phyloP scores from a whole-genome alignment of 2,113 vertebrate genomes.

The Gasterosteus aculeatus region DNA sequence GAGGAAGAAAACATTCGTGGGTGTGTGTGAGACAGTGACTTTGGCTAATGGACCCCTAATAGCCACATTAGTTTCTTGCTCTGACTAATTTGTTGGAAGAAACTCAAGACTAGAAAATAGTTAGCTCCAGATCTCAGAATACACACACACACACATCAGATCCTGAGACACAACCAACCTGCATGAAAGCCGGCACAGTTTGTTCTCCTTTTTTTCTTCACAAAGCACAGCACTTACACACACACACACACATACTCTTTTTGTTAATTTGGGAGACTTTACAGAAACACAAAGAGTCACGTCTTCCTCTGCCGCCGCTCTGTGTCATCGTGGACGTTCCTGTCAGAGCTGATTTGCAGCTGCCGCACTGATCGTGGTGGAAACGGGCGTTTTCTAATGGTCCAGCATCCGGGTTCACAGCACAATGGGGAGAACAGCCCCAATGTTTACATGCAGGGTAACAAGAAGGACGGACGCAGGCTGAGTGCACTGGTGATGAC shows the following conservation, averaged over 20 bases:
- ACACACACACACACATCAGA: slow-evolving; percentile 5
- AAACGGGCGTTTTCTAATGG: slow-evolving; percentile 37
- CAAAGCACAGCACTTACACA: background rate
- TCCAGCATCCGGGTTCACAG: slow-evolving; percentile 1
- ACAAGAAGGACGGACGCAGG: slow-evolving; percentile 27
- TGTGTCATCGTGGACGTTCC: slow-evolving; percentile 31
- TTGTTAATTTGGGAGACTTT: no score
- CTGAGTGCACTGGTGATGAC: slow-evolving; percentile 22
- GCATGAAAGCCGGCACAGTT: slow-evolving; percentile 7
- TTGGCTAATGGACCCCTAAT: slow-evolving; percentile 59
- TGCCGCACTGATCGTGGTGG: background rate
- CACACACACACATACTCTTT: no score
- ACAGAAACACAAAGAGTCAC: background rate
- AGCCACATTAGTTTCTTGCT: slow-evolving; percentile 52
- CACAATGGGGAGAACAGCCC: slow-evolving; percentile 36
- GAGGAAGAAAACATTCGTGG: slow-evolving; percentile 31
- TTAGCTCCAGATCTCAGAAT: slow-evolving; percentile 41
- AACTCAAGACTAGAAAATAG: slow-evolving; percentile 45
- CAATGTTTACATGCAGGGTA: slow-evolving; percentile 42
- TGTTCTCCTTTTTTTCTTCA: background rate
- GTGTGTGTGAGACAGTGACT: slow-evolving; percentile 6
- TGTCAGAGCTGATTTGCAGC: slow-evolving; percentile 44
- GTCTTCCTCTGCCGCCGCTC: background rate
- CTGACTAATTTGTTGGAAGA: slow-evolving; percentile 36
- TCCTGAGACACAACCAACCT: background rate